A percentile compares a stretch with the other conserved stretches of the same genome.
Conservation (phyloP, 2,888 invertebrate genomes). For the Abrostola tripartita region DNA sequence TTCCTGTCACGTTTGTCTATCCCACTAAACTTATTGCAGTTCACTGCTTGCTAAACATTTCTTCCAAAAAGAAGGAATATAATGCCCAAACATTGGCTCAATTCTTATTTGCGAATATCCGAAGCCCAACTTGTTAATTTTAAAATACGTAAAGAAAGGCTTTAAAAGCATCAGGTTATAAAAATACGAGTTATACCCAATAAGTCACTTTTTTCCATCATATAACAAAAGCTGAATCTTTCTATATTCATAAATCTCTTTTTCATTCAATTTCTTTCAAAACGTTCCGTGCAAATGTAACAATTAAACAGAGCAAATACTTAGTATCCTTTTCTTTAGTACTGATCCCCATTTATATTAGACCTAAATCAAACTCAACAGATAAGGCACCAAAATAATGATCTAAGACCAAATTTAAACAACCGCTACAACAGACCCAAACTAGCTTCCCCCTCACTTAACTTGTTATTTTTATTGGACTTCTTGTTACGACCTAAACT, state of each 20-base stretch:
- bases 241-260: neutral
- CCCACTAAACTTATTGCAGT: neutral
- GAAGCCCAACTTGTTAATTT: no score
- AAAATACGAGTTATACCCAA: no score
- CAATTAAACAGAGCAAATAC: constrained; percentile 9
- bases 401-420: constrained; percentile 41
- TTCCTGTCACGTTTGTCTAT: constrained; percentile 5
- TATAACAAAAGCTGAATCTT: no score
- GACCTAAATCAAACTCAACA: constrained; percentile 43
- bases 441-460: constrained; percentile 76
- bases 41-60: neutral
- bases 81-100: neutral
- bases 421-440: constrained; percentile 49
- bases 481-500: constrained; percentile 67
- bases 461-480: constrained; percentile 54
- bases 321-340: constrained; percentile 7
- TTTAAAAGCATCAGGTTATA: no score
- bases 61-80: neutral
- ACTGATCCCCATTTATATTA: constrained; percentile 34
- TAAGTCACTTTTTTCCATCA: no score
- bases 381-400: constrained; percentile 65
- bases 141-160: no score
- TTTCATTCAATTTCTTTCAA: neutral
- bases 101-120: neutral
- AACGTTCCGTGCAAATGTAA: neutral